These are phyloP conservation scores for Rhynchotus rufescens DNA, from an alignment of 2,797 vertebrate genomes.

Conservation along the genomic window DNA sequence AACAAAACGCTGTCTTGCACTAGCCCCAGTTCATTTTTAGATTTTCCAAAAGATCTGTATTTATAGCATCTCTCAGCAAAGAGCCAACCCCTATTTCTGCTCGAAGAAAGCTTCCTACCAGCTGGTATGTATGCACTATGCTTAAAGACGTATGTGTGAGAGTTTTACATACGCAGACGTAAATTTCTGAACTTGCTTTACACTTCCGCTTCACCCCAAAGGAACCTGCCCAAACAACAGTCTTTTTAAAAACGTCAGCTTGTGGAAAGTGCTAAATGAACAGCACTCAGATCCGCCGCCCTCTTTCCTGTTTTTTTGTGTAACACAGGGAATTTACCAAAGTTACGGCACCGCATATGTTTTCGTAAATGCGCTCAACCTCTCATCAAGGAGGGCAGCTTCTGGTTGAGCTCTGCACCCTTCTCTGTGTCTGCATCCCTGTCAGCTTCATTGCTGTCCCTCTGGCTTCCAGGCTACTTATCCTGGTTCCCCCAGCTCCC, in stretches of 20 bases:
- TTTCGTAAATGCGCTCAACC: not conserved
- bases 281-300: not conserved
- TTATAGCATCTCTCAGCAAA: slow-evolving; percentile 57
- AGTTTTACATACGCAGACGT: slow-evolving; percentile 30
- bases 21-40: slow-evolving; percentile 57
- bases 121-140: not conserved
- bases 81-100: slow-evolving; percentile 45
- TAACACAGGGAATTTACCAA: not conserved
- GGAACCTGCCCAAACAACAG: slow-evolving; percentile 3
- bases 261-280: slow-evolving; percentile 4
- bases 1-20: slow-evolving; percentile 60
- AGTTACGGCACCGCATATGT: not conserved
- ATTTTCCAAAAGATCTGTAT: slow-evolving; percentile 41
- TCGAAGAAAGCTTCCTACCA: slow-evolving; percentile 55
- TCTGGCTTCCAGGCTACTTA: not conserved
- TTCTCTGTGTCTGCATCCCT: not conserved
- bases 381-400: not conserved
- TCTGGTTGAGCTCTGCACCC: rapidly evolving
- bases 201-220: slow-evolving; percentile 14
- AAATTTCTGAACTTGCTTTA: slow-evolving; percentile 32
- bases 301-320: not conserved
- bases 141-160: slow-evolving; percentile 15
- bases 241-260: not conserved
- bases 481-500: not conserved
- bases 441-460: not conserved